Base-by-base conservation (phyloP, 2,113 vertebrate genomes). In the Entomyzon cyanotis region DNA sequence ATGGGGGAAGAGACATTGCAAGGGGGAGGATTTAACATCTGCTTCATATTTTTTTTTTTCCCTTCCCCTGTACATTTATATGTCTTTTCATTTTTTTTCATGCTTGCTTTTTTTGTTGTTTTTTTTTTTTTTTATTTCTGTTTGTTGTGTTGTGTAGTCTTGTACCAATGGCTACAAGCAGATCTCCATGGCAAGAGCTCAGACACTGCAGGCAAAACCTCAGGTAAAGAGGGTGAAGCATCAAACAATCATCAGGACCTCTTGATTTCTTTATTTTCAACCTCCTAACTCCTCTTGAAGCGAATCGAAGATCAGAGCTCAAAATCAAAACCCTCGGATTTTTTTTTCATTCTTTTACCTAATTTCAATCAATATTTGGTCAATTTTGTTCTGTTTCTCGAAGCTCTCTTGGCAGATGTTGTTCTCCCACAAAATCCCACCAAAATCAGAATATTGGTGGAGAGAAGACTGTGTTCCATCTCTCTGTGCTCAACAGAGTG, bases 111-210 rank as follows among this genome's bases (percentile, higher is more conserved):
- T n/a, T n/a, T n/a, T n/a, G n/a, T n/a, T 37, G 37, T 37, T 39
- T 39, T 39, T 39, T 39, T 39, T 39, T 39, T 97, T 97, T 98
- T 97, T 98, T 98, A 96, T 98, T 95, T 98, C 97, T 98, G 93
- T 98, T 98, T 98, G 93, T 98, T 98, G 94, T 96, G 97, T 98
- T 97, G 94, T 98, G 62, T 98, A 99, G 99, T 99, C 97, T 99
- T 99, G 98, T 99, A 98, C 98, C 98, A 98, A 97, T 99, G 98
- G 98, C 98, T 99, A 92, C 98, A 99, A 98, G 98, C 99, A 96
- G 98, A 99, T 92, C 99, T 98, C 84, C 99, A 98, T 97, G 98
- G 98, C 98, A 98, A 95, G 98, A 99, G 98, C 97, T 98, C 98
- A 94, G 98, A 98, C 96, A 84, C 98, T 94, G 91, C 98, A 97